Conservation (phyloP, 2,113 vertebrate genomes). For the Passer domesticus region DNA sequence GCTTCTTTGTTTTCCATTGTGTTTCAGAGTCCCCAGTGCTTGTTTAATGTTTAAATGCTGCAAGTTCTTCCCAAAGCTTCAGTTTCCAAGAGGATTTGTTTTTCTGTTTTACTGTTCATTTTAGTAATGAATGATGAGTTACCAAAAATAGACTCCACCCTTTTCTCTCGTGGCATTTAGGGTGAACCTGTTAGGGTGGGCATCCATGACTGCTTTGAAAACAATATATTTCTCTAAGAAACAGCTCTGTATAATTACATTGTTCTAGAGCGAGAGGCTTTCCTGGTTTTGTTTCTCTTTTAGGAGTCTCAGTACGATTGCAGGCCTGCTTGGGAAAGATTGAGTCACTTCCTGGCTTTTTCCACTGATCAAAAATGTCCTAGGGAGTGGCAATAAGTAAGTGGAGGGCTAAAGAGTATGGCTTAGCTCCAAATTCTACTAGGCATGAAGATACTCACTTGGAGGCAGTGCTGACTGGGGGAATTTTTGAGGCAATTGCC, state of each 20-base stretch:
- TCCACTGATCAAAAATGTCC: slow-evolving; percentile 39
- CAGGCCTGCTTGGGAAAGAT: slow-evolving; percentile 55
- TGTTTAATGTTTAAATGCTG: background rate
- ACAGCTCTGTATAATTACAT: slow-evolving; percentile 5
- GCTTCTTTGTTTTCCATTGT: background rate
- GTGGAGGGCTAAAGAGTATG: background rate
- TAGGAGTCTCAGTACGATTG: slow-evolving; percentile 32
- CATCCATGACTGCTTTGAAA: background rate
- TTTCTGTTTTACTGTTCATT: background rate
- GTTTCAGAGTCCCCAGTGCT: background rate
- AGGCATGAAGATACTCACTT: background rate
- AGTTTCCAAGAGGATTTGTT: background rate
- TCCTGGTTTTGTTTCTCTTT: slow-evolving; percentile 75
- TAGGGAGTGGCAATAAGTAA: slow-evolving; percentile 15
- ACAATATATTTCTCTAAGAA: background rate
- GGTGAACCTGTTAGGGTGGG: background rate
- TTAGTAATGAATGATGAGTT: background rate
- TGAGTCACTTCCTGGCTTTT: slow-evolving; percentile 78
- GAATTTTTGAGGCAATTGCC: background rate
- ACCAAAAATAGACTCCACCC: background rate
- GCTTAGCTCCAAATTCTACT: background rate
- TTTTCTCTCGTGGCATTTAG: background rate
- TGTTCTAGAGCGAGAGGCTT: slow-evolving; percentile 55
- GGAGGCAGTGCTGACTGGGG: background rate
- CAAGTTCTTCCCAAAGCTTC: background rate